Conservation (phyloP, 2,113 vertebrate species). For the Podarcis muralis region DNA sequence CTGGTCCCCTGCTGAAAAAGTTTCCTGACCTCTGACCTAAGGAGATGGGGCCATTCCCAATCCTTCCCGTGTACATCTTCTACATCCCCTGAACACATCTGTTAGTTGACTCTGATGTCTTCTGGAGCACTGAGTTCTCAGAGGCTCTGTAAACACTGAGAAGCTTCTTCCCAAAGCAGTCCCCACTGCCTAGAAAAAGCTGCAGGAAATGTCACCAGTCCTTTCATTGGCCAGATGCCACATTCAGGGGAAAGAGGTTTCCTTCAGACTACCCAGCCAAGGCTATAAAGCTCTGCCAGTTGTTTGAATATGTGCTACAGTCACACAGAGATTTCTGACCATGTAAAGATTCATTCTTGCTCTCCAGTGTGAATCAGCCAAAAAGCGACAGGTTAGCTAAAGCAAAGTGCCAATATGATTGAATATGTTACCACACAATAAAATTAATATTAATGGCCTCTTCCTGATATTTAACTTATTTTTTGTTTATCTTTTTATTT, state of each 20-base stretch:
- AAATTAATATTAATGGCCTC: conserved; percentile 65
- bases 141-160: no score
- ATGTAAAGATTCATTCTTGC: background rate
- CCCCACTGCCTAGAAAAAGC: no score
- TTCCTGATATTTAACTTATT: conserved; percentile 65
- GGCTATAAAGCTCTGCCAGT: no score
- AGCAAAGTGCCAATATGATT: conserved; percentile 55
- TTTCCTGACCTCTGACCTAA: no score
- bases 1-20: no score
- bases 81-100: no score
- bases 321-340: background rate
- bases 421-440: conserved; percentile 50
- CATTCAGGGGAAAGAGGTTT: background rate
- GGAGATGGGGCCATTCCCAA: no score
- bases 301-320: no score
- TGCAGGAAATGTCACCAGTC: background rate
- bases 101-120: no score
- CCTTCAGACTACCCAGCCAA: background rate
- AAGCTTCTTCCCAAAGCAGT: no score
- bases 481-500: conserved; percentile 61
- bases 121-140: no score
- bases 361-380: background rate
- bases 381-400: conserved; percentile 41
- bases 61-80: no score
- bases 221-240: background rate